Evolutionary conservation across 2,888 invertebrate genomes (phyloP), one percentile per base, ranked within the genome.

Genomic region (Rugalucina vietnamica): DNA sequence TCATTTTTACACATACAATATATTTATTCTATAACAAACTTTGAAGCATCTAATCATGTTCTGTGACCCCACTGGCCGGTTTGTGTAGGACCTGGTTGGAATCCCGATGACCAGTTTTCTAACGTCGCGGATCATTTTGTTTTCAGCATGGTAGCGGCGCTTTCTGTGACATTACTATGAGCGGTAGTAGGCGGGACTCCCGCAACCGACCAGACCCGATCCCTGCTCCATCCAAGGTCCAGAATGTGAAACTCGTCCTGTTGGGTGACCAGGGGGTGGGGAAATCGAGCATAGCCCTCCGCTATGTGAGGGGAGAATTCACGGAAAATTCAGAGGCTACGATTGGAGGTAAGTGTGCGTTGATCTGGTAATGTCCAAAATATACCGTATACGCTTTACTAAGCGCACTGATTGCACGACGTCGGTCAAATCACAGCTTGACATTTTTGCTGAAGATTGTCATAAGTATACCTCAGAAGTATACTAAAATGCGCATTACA

Each of bases 211-310:
- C 24, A 29, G 34, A 65, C 21, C 32, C 34, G 18, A 24, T 76
- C 5, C 43, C 34, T 18, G 76, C 65, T 70, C 84, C 80, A 1
- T 24, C 76, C 12, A 93, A 99, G 96, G 98, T 98, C 94, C 99
- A 99, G 96, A 99, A 99, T 96, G 99, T 99, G 96, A 99, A 99
- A 96, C 96, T 99, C 96, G 99, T 99, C 92, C 96, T 99, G 91
- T 96, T 99, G 91, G 99, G 99, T 70, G 99, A 99, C 96, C 99
- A 99, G 89, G 99, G 99, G 75, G 99, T 99, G 91, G 99, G 99
- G 90, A 99, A 99, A 96, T 99, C 99, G 78, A 99, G 99, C 95
- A 96, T 99, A 95, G 99, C 99, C 91, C 96, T 99, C 94, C 97
- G 99, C 95, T 72, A 36, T 96, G 99, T 99, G 92, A 99, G 99